Conservation (phyloP, 2,113 vertebrate species). For the Ammodytes marinus region DNA sequence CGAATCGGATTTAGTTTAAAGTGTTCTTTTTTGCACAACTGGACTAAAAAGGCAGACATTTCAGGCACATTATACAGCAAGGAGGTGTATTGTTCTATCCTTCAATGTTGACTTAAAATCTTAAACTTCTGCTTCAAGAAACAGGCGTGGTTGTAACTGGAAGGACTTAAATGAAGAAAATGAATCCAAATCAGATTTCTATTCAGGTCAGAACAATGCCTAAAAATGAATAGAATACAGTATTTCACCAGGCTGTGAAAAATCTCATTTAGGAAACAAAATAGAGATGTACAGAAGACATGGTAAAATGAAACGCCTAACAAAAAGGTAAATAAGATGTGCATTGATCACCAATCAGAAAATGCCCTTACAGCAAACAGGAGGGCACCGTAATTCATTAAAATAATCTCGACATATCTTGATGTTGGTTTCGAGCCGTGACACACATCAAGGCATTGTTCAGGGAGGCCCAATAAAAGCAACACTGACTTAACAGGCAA, state of each 20-base stretch:
- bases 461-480: slow-evolving; percentile 82
- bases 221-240: slow-evolving; percentile 37
- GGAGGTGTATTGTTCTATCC: background rate
- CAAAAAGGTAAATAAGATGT: slow-evolving; percentile 37
- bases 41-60: slow-evolving; percentile 25
- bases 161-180: slow-evolving; percentile 20
- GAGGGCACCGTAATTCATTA: slow-evolving; percentile 76
- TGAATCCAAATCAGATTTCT: slow-evolving; percentile 40
- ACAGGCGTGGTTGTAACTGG: background rate
- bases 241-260: slow-evolving; percentile 18
- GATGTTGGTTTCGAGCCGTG: slow-evolving; percentile 69
- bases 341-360: slow-evolving; percentile 41
- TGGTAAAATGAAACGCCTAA: slow-evolving; percentile 13
- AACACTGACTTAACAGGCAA: slow-evolving; percentile 84
- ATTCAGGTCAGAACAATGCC: slow-evolving; percentile 25
- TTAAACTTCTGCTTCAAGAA: slow-evolving; percentile 1
- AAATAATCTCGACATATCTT: slow-evolving; percentile 77
- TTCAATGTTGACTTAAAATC: background rate
- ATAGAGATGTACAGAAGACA: slow-evolving; percentile 13
- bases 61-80: background rate
- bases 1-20: slow-evolving; percentile 31
- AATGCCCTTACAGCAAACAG: slow-evolving; percentile 30
- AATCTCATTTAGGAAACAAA: slow-evolving; percentile 25
- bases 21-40: slow-evolving; percentile 10
- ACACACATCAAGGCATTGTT: slow-evolving; percentile 81